Percentiles rank a stretch among this genome's conserved stretches.
These are phyloP conservation scores for Tilapia sparmanii DNA, from an alignment of 2,113 vertebrate genomes.

Conservation along the genomic window DNA sequence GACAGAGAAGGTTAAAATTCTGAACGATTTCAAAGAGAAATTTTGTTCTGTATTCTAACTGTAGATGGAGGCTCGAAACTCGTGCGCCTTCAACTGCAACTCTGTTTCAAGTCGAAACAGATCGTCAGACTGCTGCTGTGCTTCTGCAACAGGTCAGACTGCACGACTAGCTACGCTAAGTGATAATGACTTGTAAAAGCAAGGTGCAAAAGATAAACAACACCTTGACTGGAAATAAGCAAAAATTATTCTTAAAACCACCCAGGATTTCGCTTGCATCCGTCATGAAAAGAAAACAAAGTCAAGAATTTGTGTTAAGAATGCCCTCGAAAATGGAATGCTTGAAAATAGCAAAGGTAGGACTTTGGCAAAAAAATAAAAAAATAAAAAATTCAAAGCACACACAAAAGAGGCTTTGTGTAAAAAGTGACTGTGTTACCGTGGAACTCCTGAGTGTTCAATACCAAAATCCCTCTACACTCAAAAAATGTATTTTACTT, in stretches of 20 bases:
- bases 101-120: constrained; percentile 9
- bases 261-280: background rate
- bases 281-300: background rate
- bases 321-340: background rate
- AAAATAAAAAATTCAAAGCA: background rate
- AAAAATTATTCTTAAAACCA: background rate
- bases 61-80: background rate
- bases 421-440: background rate
- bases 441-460: background rate
- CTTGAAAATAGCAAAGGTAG: background rate
- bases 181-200: constrained; percentile 2
- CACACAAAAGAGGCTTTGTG: background rate
- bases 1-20: constrained; percentile 13
- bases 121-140: background rate
- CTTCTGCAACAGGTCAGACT: constrained; percentile 29
- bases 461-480: background rate
- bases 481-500: background rate
- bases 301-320: background rate
- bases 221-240: background rate
- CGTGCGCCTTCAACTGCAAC: background rate
- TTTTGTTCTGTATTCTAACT: background rate
- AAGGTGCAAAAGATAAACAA: background rate
- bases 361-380: background rate
- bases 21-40: constrained; percentile 41
- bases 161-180: background rate